Evolutionary conservation across 2,797 vertebrate species (phyloP).

Genomic region (Echiichthys vipera): DNA sequence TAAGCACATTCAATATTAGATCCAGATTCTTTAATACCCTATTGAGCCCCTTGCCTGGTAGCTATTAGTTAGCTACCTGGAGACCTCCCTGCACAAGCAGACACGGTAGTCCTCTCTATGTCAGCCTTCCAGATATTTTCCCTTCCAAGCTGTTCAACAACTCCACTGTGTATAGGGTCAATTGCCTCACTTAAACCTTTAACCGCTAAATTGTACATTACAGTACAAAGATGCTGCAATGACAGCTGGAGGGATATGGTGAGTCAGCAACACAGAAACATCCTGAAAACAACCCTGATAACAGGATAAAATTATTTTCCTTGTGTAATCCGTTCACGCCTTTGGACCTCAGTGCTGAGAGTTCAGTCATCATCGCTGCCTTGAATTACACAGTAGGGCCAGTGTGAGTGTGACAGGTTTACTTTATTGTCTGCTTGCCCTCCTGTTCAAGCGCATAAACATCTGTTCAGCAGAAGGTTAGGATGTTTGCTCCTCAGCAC

Average conservation of each 20-base stretch:
- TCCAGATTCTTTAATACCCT: not conserved
- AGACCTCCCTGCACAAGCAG: not conserved
- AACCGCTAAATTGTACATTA: conserved; percentile 13
- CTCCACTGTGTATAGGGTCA: conserved; percentile 29
- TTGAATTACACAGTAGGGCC: conserved; percentile 8
- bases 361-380: conserved; percentile 14
- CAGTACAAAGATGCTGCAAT: conserved; percentile 4
- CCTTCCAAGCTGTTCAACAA: conserved; percentile 25
- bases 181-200: conserved; percentile 39
- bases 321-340: conserved; percentile 13
- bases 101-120: not conserved
- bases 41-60: too few relatives aligned
- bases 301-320: conserved; percentile 43
- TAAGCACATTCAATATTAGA: not conserved
- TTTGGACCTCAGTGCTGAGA: conserved; percentile 16
- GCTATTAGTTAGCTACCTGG: not conserved
- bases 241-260: conserved; percentile 39
- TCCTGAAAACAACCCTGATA: conserved; percentile 50
- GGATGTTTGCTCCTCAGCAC: conserved; percentile 9
- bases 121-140: conserved; percentile 14
- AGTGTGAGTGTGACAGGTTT: conserved; percentile 26
- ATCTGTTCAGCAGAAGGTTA: conserved; percentile 32
- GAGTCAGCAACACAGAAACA: conserved; percentile 31
- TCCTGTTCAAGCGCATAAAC: conserved; percentile 25
- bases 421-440: conserved; percentile 26